Base-by-base conservation (phyloP, 2,113 vertebrate genomes). In the Machaerirhynchus nigripectus region DNA sequence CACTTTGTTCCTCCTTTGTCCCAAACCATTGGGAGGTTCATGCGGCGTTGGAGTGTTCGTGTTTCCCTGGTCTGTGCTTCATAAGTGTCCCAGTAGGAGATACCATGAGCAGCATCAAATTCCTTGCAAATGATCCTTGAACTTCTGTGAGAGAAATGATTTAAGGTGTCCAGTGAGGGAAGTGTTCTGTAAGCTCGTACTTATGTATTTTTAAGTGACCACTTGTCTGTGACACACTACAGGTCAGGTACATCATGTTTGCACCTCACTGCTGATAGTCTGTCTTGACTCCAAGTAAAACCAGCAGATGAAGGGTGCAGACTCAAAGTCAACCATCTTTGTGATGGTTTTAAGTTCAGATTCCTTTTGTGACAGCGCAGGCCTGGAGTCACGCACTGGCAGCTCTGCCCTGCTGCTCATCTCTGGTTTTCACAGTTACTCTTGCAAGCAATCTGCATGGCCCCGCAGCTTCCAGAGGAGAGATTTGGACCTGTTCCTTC, bases 1-100 rank as follows among this genome's bases (percentile, higher is more conserved):
- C 24, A 1, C 2, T 77, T 46, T 9, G 0, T n/a, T 40, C 52
- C 65, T 73, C 22, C 6, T 77, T 84, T 46, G 44, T 23, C 44
- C 11, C 56, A 27, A 27, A 46, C 30, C 61, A 37, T n/a, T 27
- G 30, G 18, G 47, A 49, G 44, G 49, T 59, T 33, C 3, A 1
- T 3, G 33, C 0, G 1, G 33, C 0, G 0, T 44, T 1, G 0
- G 28, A 21, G 33, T 55, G 39, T 39, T 84, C n/a, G n/a, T 57
- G 50, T 84, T 57, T 57, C 47, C 17, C 20, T 47, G 56, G 33
- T 61, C 26, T 50, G n/a, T 40, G 55, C 39, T 78, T 83, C 26
- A 1, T 53, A 7, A 78, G 15, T 19, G 52, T 74, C 47, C 13
- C 17, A 40, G 49, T 46, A 59, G 80, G 42, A 77, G 17, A 22